These are phyloP conservation scores for Erpetoichthys calabaricus DNA, from an alignment of 2,797 vertebrate genomes.

Conservation along the genomic window DNA sequence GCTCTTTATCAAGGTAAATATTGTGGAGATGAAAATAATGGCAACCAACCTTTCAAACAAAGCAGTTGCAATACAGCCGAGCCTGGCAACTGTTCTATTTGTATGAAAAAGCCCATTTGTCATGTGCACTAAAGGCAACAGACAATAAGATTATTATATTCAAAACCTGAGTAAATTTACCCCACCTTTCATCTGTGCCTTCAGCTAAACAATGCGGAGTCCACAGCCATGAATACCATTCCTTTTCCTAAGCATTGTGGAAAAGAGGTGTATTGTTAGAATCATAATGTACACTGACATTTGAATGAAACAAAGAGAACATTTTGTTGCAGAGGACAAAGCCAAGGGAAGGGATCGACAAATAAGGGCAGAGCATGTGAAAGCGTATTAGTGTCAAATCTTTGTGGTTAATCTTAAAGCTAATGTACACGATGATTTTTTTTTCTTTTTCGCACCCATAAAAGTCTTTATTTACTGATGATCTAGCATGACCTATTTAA, in stretches of 20 bases:
- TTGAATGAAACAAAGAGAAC: slow-evolving; percentile 20
- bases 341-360: slow-evolving; percentile 26
- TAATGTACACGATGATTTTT: not conserved
- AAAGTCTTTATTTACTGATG: not conserved
- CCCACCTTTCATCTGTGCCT: slow-evolving; percentile 29
- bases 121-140: slow-evolving; percentile 18
- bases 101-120: slow-evolving; percentile 25
- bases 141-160: slow-evolving; percentile 35
- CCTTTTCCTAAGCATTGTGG: slow-evolving; percentile 23
- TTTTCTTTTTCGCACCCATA: not conserved
- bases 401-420: not conserved
- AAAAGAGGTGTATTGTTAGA: slow-evolving; percentile 24
- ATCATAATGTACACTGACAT: slow-evolving; percentile 23
- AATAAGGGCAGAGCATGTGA: slow-evolving; percentile 14
- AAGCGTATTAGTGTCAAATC: slow-evolving; percentile 1
- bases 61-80: slow-evolving; percentile 19
- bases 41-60: slow-evolving; percentile 20
- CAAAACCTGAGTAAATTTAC: slow-evolving; percentile 31
- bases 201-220: slow-evolving; percentile 22
- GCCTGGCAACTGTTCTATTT: slow-evolving; percentile 23
- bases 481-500: not conserved
- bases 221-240: slow-evolving; percentile 25
- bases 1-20: not conserved
- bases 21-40: slow-evolving; percentile 1
- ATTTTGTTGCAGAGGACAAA: slow-evolving; percentile 19